Base-by-base conservation (phyloP, 1,140 invertebrate species). In the Fopius arisanus region DNA sequence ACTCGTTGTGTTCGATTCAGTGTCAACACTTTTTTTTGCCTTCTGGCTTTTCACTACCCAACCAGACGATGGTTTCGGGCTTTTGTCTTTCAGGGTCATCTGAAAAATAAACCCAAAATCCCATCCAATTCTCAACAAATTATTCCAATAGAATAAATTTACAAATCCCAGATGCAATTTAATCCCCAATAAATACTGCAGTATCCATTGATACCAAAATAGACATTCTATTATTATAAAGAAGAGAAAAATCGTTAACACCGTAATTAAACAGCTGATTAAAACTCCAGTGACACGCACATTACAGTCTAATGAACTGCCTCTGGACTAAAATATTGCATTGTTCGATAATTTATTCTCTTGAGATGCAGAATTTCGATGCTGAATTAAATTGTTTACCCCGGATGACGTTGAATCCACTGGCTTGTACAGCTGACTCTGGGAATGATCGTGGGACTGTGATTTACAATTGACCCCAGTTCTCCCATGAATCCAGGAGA, bases 381-480 rank as follows among this genome's bases (percentile, higher is more conserved):
- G 10, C 12, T 6, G 10, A 28, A 33, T 26, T 68, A 77, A 67
- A 29, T 31, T 19, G 72, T 76, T 78, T 73, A 88, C 86, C 78
- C 85, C 85, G 5, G 86, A 87, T 66, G 86, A 88, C 65, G 86
- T 86, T 29, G 86, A 88, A 77, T 87, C 86, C 29, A 87, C 87
- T 5, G 87, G 87, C 75, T 88, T 88, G 65, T 88, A 88, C 37
- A 88, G 81, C 72, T 87, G 86, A 63, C 81, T 84, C 1, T 80
- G 82, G 16, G 83, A 78, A 29, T 84, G 78, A 67, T 83, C 83
- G 40, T 83, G 83, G 51, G 77, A 80, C 43, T 80, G 79, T 68
- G 75, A 79, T 19, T 85, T 86, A 69, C 81, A 84, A 51, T 72
- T 83, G 3, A 80, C 79, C 12, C 74, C 79, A 67, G 72, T 83